These are phyloP conservation scores for Leucoraja erinaceus DNA, from an alignment of 2,113 vertebrate genomes.

Conservation along the genomic window DNA sequence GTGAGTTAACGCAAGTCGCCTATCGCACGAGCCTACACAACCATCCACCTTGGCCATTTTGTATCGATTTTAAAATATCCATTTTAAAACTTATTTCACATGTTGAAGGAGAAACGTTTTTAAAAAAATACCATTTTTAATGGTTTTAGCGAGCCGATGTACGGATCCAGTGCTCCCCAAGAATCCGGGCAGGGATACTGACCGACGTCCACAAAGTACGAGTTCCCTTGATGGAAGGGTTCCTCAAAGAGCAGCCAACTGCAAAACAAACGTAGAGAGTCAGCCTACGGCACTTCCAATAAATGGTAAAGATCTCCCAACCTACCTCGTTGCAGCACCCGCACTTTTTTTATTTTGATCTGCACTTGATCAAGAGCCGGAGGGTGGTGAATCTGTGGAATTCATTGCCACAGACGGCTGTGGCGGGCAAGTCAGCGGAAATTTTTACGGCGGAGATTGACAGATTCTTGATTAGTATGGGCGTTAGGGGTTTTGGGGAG, in stretches of 20 bases:
- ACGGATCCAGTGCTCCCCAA: constrained; percentile 78
- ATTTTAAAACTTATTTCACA: background rate
- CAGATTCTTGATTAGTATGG: no score
- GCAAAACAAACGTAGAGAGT: background rate
- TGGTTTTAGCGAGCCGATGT: constrained; percentile 79
- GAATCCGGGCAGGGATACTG: constrained; percentile 78
- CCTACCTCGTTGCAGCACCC: no score
- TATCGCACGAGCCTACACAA: no score
- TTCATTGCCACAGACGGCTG: no score
- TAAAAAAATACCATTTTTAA: constrained; percentile 74
- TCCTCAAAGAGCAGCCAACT: constrained; percentile 91
- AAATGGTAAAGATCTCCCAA: background rate
- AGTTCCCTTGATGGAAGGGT: constrained; percentile 73
- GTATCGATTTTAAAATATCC: background rate
- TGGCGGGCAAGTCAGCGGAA: no score
- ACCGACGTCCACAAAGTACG: constrained; percentile 76
- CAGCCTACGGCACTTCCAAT: background rate
- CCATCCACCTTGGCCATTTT: background rate
- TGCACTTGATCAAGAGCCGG: no score
- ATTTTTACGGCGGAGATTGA: no score
- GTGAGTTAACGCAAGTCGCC: no score
- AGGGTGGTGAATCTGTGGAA: no score
- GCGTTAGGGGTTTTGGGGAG: no score
- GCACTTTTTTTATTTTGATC: no score
- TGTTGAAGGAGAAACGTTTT: background rate